Conservation (phyloP, 2,113 vertebrate genomes). For the Meles meles region DNA sequence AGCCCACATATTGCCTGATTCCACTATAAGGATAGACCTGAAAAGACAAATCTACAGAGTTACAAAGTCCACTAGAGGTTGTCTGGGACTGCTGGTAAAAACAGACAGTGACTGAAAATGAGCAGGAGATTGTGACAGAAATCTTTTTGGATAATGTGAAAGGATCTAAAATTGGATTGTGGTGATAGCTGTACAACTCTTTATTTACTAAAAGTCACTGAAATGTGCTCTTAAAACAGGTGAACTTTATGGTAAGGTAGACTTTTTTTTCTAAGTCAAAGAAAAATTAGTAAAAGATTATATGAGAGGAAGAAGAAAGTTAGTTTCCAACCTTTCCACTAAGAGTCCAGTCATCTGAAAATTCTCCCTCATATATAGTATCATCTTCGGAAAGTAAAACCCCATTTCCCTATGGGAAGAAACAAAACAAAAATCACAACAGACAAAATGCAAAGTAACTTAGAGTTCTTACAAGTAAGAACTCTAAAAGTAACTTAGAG, state of each 20-base stretch:
- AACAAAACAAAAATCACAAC: constrained; percentile 23
- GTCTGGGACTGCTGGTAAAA: neutral
- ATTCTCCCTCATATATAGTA: constrained; percentile 95
- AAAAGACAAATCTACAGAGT: neutral
- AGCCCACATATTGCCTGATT: neutral
- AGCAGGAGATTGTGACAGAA: neutral
- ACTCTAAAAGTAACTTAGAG: too few species aligned
- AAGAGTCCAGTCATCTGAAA: constrained; percentile 97
- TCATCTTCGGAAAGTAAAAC: constrained; percentile 97
- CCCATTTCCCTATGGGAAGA: constrained; percentile 87
- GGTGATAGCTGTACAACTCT: neutral
- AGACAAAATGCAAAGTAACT: neutral
- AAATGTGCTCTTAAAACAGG: neutral
- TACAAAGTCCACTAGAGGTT: neutral
- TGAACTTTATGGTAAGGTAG: neutral
- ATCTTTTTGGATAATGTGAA: neutral
- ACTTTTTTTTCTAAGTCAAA: neutral
- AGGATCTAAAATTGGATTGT: neutral
- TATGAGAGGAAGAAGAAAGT: neutral
- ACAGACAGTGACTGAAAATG: neutral
- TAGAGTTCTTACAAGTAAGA: too few species aligned
- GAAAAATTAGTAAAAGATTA: neutral
- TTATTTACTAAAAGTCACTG: neutral
- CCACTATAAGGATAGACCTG: neutral
- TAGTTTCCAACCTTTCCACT: constrained; percentile 90